Percentiles rank a stretch among this genome's conserved stretches.
Conservation (phyloP, 2,888 invertebrate genomes). For the Rhingia rostrata region DNA sequence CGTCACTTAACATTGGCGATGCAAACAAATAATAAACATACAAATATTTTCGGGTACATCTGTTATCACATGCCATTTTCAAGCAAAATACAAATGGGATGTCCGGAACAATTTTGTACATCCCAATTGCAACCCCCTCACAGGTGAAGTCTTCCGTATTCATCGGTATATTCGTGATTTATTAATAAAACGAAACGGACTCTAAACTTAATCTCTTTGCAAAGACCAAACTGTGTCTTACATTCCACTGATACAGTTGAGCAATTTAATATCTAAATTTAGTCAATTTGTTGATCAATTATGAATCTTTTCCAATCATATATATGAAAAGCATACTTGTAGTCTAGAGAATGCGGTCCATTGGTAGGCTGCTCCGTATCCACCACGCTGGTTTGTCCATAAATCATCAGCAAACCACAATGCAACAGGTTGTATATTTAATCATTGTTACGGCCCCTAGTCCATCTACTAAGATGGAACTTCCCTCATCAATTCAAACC, state of each 20-base stretch:
- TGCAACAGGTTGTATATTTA: constrained; percentile 34
- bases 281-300: constrained; percentile 9
- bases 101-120: too few relatives aligned
- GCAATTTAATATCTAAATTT: background rate
- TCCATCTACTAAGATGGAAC: constrained; percentile 31
- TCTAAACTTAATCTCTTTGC: too few relatives aligned
- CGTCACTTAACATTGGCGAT: too few relatives aligned
- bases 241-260: background rate
- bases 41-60: too few relatives aligned
- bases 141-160: too few relatives aligned
- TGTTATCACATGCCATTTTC: too few relatives aligned
- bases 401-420: constrained; percentile 17
- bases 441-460: constrained; percentile 30
- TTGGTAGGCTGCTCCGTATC: constrained; percentile 26
- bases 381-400: constrained; percentile 17
- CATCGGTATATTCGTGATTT: too few relatives aligned
- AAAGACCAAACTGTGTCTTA: background rate
- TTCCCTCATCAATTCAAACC: constrained; percentile 37
- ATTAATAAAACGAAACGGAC: too few relatives aligned
- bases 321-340: background rate
- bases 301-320: constrained; percentile 7
- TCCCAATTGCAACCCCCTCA: too few relatives aligned
- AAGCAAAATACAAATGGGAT: too few relatives aligned
- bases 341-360: constrained; percentile 42
- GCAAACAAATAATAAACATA: too few relatives aligned